phyloP scores from a whole-genome alignment of 2,888 invertebrate genomes.

The Agonopterix heracliana region DNA sequence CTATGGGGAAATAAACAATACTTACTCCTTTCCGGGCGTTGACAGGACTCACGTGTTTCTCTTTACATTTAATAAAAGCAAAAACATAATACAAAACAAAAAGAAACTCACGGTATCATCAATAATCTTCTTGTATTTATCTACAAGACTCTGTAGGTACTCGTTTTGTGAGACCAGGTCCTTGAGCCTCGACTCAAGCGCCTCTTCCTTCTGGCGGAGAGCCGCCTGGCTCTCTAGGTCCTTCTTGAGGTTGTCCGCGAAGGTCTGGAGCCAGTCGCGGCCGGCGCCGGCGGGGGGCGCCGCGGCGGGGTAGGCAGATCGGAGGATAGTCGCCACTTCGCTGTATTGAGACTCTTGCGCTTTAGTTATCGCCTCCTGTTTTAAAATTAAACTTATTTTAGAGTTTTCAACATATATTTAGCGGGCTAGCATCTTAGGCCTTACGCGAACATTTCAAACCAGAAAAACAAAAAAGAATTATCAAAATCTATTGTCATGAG shows the following conservation, averaged over 20 bases:
- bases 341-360: constrained; percentile 80
- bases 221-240: constrained; percentile 18
- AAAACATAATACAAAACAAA: too few relatives aligned
- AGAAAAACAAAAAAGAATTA: too few relatives aligned
- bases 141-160: constrained; percentile 78
- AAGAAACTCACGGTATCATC: constrained; percentile 81
- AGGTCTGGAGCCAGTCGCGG: constrained; percentile 45
- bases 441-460: too few relatives aligned
- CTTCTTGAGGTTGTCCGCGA: constrained; percentile 47
- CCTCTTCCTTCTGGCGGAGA: constrained; percentile 9
- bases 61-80: too few relatives aligned
- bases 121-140: constrained; percentile 84
- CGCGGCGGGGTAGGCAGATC: constrained; percentile 41
- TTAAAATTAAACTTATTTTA: not conserved
- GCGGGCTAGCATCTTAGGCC: not conserved
- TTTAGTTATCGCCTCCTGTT: constrained; percentile 55
- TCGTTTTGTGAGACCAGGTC: constrained; percentile 78
- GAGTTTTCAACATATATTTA: not conserved
- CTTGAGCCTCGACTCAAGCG: constrained; percentile 37
- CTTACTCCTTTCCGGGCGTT: too few relatives aligned
- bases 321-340: constrained; percentile 61
- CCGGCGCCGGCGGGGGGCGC: constrained; percentile 34
- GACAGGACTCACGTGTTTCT: too few relatives aligned
- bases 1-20: too few relatives aligned
- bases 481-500: too few relatives aligned